Conservation (phyloP, 1,140 invertebrate species). For the Brachionus sp. region DNA sequence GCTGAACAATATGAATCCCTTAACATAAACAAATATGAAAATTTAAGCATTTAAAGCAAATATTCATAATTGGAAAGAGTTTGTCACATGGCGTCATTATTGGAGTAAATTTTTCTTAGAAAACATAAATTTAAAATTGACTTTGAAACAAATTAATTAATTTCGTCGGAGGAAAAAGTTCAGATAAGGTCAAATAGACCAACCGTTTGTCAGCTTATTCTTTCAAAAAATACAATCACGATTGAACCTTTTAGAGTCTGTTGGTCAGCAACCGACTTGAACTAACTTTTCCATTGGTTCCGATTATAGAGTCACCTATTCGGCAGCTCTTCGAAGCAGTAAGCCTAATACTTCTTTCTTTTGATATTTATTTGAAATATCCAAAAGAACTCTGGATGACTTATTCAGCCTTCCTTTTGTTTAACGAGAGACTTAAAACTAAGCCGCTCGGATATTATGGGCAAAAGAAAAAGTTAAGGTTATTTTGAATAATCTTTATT, state of each 20-base stretch:
- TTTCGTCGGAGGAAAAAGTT: neutral
- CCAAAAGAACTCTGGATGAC: too few species aligned
- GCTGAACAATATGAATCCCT: neutral
- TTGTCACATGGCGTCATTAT: neutral
- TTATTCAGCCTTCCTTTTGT: too few species aligned
- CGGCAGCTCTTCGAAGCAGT: too few species aligned
- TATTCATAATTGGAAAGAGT: neutral
- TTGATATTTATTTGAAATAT: too few species aligned
- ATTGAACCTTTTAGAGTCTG: conserved; percentile 1
- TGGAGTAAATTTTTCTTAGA: neutral
- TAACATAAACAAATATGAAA: neutral
- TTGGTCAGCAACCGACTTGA: neutral
- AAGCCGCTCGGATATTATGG: too few species aligned
- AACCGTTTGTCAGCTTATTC: neutral
- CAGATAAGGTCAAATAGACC: neutral
- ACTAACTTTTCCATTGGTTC: neutral
- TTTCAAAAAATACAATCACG: neutral
- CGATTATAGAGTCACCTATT: neutral
- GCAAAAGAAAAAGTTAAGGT: too few species aligned
- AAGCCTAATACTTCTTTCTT: too few species aligned
- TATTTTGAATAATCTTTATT: too few species aligned
- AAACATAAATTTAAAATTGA: neutral
- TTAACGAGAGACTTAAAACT: too few species aligned
- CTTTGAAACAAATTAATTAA: neutral
- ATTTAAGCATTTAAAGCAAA: neutral